Evolutionary conservation across 1,140 invertebrate genomes (phyloP).

Genomic region (Penaeus chinensis): DNA sequence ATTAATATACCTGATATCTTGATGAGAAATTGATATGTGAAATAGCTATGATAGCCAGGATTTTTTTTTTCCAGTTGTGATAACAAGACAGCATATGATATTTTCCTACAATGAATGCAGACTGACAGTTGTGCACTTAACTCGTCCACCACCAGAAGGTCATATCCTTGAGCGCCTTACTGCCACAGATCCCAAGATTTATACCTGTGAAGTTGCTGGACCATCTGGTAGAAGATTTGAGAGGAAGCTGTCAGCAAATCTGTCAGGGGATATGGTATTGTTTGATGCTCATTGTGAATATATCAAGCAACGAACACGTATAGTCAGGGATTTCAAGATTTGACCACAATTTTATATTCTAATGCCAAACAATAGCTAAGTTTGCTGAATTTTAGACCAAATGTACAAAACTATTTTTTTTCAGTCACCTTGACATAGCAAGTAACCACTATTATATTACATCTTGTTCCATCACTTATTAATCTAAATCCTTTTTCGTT

Average conservation of each 20-base stretch:
- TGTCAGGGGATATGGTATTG: constrained; percentile 74
- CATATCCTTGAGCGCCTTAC: constrained; percentile 74
- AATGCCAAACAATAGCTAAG: not conserved
- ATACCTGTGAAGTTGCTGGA: constrained; percentile 73
- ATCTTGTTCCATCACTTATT: too few species aligned
- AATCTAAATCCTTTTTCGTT: too few species aligned
- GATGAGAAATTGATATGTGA: too few species aligned
- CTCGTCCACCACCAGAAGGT: constrained; percentile 70
- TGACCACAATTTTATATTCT: constrained; percentile 27
- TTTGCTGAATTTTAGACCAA: too few species aligned
- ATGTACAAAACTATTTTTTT: too few species aligned
- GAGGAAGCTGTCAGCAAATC: constrained; percentile 76
- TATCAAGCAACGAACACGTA: not conserved
- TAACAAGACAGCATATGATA: constrained; percentile 76
- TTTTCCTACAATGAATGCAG: constrained; percentile 78
- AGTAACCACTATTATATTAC: too few species aligned
- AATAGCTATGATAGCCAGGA: too few species aligned
- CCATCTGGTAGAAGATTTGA: constrained; percentile 76
- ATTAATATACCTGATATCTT: too few species aligned
- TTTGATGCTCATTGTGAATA: constrained; percentile 39
- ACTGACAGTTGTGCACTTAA: constrained; percentile 76
- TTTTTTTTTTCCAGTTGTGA: constrained; percentile 71
- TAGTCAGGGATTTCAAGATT: too few species aligned
- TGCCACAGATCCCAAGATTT: constrained; percentile 74
- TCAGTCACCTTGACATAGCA: too few species aligned